phyloP scores from a whole-genome alignment of 1,140 invertebrate species.

The Saxidomus purpurata region DNA sequence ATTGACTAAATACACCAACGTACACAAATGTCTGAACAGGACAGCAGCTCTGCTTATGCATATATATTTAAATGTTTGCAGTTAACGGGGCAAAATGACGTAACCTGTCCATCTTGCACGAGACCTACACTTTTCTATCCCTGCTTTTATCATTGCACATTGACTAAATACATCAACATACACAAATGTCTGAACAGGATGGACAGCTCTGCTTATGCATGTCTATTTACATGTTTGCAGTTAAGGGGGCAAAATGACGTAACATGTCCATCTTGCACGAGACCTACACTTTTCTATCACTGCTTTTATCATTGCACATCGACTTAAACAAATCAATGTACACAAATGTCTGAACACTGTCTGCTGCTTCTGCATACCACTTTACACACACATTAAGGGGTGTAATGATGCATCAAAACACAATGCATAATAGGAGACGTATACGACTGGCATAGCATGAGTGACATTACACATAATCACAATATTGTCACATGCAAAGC shows the following conservation, averaged over 20 bases:
- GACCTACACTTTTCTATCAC: slow-evolving; percentile 68
- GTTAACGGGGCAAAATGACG: slow-evolving; percentile 69
- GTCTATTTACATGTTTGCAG: slow-evolving; percentile 61
- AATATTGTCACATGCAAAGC: too few species aligned
- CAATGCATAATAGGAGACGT: too few species aligned
- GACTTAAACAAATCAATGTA: slow-evolving; percentile 46
- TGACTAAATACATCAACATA: slow-evolving; percentile 44
- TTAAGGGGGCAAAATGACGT: slow-evolving; percentile 68
- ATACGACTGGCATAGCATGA: background rate
- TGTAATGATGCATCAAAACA: background rate
- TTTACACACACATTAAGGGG: slow-evolving; percentile 69
- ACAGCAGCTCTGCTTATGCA: background rate
- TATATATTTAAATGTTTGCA: slow-evolving; percentile 60
- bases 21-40: slow-evolving; percentile 69
- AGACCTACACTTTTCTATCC: slow-evolving; percentile 66
- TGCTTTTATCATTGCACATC: slow-evolving; percentile 68
- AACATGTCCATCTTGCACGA: slow-evolving; percentile 57
- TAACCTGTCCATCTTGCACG: slow-evolving; percentile 56
- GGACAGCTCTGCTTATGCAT: background rate
- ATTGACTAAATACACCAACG: slow-evolving; percentile 36
- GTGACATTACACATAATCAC: too few species aligned
- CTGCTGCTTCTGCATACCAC: background rate
- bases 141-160: slow-evolving; percentile 69
- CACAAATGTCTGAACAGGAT: slow-evolving; percentile 69
- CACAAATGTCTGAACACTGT: slow-evolving; percentile 69